Evolutionary conservation across 2,113 vertebrate species (phyloP).

Genomic region (Meleagris gallopavo): DNA sequence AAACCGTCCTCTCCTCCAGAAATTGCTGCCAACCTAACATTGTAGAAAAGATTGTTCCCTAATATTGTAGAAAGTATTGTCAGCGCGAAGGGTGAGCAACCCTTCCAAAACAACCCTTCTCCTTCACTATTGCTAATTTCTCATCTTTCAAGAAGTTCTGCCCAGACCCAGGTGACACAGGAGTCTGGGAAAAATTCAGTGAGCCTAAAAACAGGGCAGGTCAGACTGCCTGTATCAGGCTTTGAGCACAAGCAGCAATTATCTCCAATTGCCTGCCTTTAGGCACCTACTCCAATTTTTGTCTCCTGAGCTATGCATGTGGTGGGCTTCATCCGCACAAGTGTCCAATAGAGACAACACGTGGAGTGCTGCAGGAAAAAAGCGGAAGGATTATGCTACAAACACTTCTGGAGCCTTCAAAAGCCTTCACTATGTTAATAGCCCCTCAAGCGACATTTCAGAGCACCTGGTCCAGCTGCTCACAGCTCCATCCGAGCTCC

Average conservation of each 20-base stretch:
- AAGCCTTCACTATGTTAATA: constrained; percentile 60
- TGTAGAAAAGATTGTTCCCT: not conserved
- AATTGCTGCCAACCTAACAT: not conserved
- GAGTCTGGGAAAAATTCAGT: not conserved
- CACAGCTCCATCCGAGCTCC: not conserved
- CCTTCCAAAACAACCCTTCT: not conserved
- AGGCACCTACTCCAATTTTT: not conserved
- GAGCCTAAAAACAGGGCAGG: not conserved
- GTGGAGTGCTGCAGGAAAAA: not conserved
- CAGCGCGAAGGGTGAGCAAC: not conserved
- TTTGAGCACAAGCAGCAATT: not conserved
- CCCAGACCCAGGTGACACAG: not conserved
- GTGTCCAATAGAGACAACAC: not conserved
- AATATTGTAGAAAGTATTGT: not conserved
- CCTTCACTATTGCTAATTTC: not conserved
- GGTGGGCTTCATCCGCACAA: not conserved
- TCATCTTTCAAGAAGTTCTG: not conserved
- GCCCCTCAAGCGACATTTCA: constrained; percentile 52
- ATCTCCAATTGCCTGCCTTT: not conserved
- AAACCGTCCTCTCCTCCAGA: not conserved
- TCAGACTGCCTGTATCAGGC: not conserved
- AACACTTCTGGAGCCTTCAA: constrained; percentile 32
- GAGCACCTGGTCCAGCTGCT: constrained; percentile 64
- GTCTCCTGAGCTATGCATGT: not conserved
- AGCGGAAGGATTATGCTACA: constrained; percentile 48